Percentiles rank a stretch among this genome's conserved stretches.
These are phyloP conservation scores for Shargacucullia verbasci DNA, from an alignment of 2,888 invertebrate species.

Conservation along the genomic window DNA sequence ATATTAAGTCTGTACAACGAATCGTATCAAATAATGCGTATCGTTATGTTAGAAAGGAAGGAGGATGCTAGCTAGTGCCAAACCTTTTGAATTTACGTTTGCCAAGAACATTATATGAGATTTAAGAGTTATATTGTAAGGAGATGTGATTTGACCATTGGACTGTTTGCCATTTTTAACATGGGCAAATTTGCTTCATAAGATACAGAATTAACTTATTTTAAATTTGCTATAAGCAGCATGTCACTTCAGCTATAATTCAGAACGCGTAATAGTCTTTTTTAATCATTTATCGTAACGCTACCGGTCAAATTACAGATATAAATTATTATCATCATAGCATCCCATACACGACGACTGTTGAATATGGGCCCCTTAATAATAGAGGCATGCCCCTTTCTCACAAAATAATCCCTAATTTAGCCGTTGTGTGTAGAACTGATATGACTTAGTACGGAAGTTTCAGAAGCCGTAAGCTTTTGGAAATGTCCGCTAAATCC, in stretches of 20 bases:
- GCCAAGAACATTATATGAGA: slow-evolving; percentile 36
- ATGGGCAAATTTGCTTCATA: too few species aligned
- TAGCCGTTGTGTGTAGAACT: slow-evolving; percentile 9
- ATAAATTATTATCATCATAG: too few species aligned
- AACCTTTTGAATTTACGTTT: slow-evolving; percentile 46
- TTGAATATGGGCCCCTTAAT: too few species aligned
- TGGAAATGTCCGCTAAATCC: slow-evolving; percentile 48
- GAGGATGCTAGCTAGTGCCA: slow-evolving; percentile 36
- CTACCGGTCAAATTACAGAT: too few species aligned
- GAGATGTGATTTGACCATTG: slow-evolving; percentile 18
- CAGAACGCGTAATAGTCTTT: too few species aligned
- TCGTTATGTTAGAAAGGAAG: slow-evolving; percentile 32
- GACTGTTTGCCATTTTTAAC: slow-evolving; percentile 13
- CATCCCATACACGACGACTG: too few species aligned
- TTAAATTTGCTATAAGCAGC: too few species aligned
- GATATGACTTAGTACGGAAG: slow-evolving; percentile 36
- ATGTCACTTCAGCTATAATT: too few species aligned
- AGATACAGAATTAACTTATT: too few species aligned
- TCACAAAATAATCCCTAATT: neutral
- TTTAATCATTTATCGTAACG: too few species aligned
- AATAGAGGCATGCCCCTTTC: neutral
- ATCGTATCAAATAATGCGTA: slow-evolving; percentile 26
- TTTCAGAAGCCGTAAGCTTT: slow-evolving; percentile 36
- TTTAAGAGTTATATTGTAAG: slow-evolving; percentile 22
- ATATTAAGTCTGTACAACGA: slow-evolving; percentile 21